phyloP scores from a whole-genome alignment of 1,140 invertebrate genomes.

The Zaprionus camerounensis region DNA sequence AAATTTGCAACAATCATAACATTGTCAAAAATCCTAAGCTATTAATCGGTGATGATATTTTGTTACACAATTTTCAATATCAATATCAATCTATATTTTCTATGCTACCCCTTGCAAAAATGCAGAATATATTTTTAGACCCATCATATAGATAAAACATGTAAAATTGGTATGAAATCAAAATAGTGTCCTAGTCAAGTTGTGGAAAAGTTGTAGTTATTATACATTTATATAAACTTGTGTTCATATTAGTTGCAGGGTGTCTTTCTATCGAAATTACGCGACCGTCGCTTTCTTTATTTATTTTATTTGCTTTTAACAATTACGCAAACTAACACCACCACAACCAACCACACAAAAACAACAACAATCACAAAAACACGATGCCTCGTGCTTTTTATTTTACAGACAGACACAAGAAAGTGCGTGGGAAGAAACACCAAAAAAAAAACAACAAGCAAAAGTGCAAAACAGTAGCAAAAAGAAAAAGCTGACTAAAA shows the following conservation, averaged over 20 bases:
- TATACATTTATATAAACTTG: no score
- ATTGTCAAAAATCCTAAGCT: no score
- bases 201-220: not conserved
- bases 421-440: slow-evolving; percentile 70
- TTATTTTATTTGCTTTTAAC: slow-evolving; percentile 27
- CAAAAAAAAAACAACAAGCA: slow-evolving; percentile 17
- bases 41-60: no score
- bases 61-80: no score
- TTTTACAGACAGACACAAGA: slow-evolving; percentile 36
- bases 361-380: slow-evolving; percentile 22
- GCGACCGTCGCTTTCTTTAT: not conserved
- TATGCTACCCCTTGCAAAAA: no score
- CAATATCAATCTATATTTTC: no score
- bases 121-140: no score
- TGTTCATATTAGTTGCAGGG: not conserved
- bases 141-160: not conserved
- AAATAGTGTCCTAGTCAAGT: not conserved
- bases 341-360: slow-evolving; percentile 41
- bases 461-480: slow-evolving; percentile 37
- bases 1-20: no score
- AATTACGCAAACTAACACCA: slow-evolving; percentile 77
- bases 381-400: slow-evolving; percentile 33
- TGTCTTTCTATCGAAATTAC: not conserved
- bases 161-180: not conserved
- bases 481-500: slow-evolving; percentile 24